Base-by-base conservation (phyloP, 2,888 invertebrate species). In the Stegophylla sp. region DNA sequence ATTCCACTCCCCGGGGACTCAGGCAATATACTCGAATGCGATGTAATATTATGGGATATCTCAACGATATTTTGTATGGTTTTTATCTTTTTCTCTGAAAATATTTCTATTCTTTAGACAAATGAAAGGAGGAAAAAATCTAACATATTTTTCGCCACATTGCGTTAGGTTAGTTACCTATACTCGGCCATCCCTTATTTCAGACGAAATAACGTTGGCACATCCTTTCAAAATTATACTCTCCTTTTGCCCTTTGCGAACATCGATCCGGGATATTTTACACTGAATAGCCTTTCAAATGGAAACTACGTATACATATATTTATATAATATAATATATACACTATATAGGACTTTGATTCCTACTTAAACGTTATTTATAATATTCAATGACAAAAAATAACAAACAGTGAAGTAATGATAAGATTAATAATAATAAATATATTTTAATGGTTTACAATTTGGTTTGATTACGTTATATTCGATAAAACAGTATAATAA, bases 31-130 rank as follows among this genome's bases (percentile, higher is more conserved):
- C 15, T 23, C 72, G 17, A 56, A 10, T 15, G 41, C 71, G 9
- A 56, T 56, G 51, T 51, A 71, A 51, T 71, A 53, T 51, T 53
- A 13, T n/a, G 15, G 20, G 34, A 71, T 71, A 51, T 51, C 34
- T 51, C 13, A 51, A 53, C 1, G 51, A 53, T 7, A 34, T 53
- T 34, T 34, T 53, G 13, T 20, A 53, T 13, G 51, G 28, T 20
- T 34, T 51, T 28, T n/a, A 7, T 51, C 51, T 69, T 69, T 34
- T 5, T 45, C 15, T 28, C 26, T 7, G 17, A 12, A 51, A 34
- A 69, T 69, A 69, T 71, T 34, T 51, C 13, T 48, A 26, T 67
- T 48, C 26, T 67, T 48, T 34, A 69, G n/a, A 34, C 34, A 71
- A 53, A 71, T 15, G 34, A 69, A 69, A 23, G 12, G 28, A 51